Conservation (phyloP, 2,113 vertebrate species). For the Neofelis nebulosa region DNA sequence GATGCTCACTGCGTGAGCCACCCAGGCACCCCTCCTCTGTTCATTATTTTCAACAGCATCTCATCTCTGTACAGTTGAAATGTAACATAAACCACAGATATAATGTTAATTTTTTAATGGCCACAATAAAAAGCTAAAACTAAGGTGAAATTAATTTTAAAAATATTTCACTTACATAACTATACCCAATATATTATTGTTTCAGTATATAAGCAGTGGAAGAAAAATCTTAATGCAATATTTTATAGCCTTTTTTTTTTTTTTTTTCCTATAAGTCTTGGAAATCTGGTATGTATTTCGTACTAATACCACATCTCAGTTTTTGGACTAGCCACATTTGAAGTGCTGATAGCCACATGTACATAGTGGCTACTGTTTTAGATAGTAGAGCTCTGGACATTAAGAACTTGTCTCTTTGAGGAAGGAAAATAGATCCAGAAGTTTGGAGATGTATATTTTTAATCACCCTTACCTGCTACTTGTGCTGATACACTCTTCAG, state of each 20-base stretch:
- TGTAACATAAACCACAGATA: neutral
- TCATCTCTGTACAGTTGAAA: neutral
- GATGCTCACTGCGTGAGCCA: too few species aligned
- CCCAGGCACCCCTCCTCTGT: neutral
- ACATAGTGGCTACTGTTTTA: neutral
- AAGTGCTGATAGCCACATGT: neutral
- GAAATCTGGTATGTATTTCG: neutral
- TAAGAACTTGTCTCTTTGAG: neutral
- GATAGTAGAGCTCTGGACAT: neutral
- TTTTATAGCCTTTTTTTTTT: neutral
- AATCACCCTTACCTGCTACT: neutral
- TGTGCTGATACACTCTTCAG: neutral
- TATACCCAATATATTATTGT: neutral
- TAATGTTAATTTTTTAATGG: neutral
- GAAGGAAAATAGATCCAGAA: neutral
- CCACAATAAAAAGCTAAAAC: neutral
- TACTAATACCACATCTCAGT: neutral
- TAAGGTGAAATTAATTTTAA: constrained; percentile 5
- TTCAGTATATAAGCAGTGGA: neutral
- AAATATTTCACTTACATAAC: neutral
- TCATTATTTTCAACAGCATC: neutral
- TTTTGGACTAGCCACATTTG: neutral
- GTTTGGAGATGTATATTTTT: constrained; percentile 4
- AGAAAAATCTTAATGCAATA: neutral
- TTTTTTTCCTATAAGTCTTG: neutral